A percentile compares a stretch with the other conserved stretches of the same genome.
Evolutionary conservation across 2,113 vertebrate genomes (phyloP).

Genomic region (Carassius auratus): DNA sequence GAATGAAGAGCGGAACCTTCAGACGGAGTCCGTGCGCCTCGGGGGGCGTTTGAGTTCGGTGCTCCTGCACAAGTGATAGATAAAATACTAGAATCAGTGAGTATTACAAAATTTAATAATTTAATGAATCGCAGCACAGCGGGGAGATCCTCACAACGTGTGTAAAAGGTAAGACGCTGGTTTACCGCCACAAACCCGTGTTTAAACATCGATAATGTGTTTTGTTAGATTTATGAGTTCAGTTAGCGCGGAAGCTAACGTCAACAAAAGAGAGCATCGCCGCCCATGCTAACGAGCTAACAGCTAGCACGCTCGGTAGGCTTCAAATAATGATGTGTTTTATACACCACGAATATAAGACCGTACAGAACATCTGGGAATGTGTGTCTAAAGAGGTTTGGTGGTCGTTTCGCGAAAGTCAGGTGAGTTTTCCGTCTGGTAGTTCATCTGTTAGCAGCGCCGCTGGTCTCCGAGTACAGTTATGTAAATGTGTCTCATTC

Average conservation of each 20-base stretch:
- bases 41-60: constrained; percentile 61
- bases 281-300: constrained; percentile 31
- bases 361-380: neutral
- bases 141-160: constrained; percentile 24
- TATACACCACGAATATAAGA: neutral
- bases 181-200: neutral
- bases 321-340: too few species aligned
- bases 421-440: constrained; percentile 47
- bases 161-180: constrained; percentile 65
- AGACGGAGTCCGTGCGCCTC: constrained; percentile 32
- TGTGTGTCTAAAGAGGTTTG: neutral
- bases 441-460: constrained; percentile 56
- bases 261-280: constrained; percentile 58
- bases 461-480: constrained; percentile 58
- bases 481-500: constrained; percentile 40
- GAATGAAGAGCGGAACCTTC: constrained; percentile 54
- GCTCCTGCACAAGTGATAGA: constrained; percentile 68
- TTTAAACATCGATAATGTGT: neutral
- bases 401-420: neutral
- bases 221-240: neutral
- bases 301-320: neutral
- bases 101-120: constrained; percentile 8
- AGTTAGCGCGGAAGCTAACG: constrained; percentile 39
- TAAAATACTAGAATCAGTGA: constrained; percentile 64
- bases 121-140: constrained; percentile 27